Base-by-base conservation (phyloP, 2,888 invertebrate species). In the Ceramica pisi region DNA sequence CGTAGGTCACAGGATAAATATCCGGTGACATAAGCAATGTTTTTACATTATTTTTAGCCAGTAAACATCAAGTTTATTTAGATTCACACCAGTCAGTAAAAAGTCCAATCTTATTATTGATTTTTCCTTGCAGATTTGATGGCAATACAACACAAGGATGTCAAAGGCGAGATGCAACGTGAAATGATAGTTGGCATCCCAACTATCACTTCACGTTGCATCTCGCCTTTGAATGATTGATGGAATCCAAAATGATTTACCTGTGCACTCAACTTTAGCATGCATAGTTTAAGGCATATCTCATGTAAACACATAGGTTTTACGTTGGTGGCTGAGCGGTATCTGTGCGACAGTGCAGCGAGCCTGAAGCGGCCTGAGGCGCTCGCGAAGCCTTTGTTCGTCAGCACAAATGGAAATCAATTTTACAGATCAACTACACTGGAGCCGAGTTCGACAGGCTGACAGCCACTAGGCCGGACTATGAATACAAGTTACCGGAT, bases 401-500 rank as follows among this genome's bases (percentile, higher is more conserved):
- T 87, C 88, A 87, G 81, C 83, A 85, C 75, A 85, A 91, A 90
- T 90, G 85, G 87, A 90, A 93, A 93, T 92, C 91, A 92, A 93
- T 93, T 93, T 93, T 88, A 90, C 90, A 90, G 89, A 91, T 91
- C 92, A 90, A 91, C 91, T 89, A 83, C 86, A 79, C 75, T 78
- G 84, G 83, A 87, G 82, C 87, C 84, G 81, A 87, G 82, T 80
- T 87, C 84, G 85, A 86, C 86, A 84, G 84, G 73, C 82, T 84
- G 92, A 87, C 90, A 89, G 86, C 82, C 84, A 83, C 86, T 88
- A 86, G 87, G 86, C 88, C 86, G 84, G 85, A 77, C 90, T 89
- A 88, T 90, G 90, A 91, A 92, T 92, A 92, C 90, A 92, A 92
- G 91, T 91, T 88, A 83, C 87, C 88, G 83, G 87, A 90, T 90